Percentiles rank a stretch among this genome's conserved stretches.
Evolutionary conservation across 2,797 vertebrate genomes (phyloP).

Genomic region (Lophius americanus): DNA sequence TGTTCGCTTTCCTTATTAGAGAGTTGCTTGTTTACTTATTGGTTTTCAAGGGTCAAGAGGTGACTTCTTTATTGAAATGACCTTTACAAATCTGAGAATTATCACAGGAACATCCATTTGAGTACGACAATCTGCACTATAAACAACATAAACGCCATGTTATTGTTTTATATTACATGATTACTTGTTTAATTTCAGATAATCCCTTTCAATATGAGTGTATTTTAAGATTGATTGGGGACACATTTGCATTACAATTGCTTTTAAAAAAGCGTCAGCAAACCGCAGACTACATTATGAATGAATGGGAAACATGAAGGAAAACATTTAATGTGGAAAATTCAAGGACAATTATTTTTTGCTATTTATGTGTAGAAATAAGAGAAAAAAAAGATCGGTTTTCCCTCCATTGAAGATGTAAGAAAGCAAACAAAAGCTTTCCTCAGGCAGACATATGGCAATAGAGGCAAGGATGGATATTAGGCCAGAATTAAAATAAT

Average conservation of each 20-base stretch:
- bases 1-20: conserved; percentile 54
- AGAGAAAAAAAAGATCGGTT: not conserved
- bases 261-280: no score
- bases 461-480: conserved; percentile 63
- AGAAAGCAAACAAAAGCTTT: conserved; percentile 56
- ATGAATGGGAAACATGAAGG: not conserved
- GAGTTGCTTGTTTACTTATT: conserved; percentile 56
- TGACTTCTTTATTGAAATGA: conserved; percentile 54
- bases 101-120: conserved; percentile 11
- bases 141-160: conserved; percentile 4
- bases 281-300: no score
- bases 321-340: conserved; percentile 25
- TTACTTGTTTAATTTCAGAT: conserved; percentile 15
- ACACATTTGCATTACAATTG: no score
- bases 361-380: conserved; percentile 11
- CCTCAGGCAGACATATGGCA: conserved; percentile 65
- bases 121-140: not conserved
- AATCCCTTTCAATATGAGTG: conserved; percentile 15
- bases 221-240: no score
- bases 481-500: conserved; percentile 54
- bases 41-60: conserved; percentile 49
- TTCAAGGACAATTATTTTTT: conserved; percentile 22
- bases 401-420: conserved; percentile 42
- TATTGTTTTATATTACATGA: conserved; percentile 26
- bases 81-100: conserved; percentile 49